A percentile compares a stretch with the other conserved stretches of the same genome.
phyloP scores from a whole-genome alignment of 1,140 invertebrate genomes.

The Littorina saxatilis region DNA sequence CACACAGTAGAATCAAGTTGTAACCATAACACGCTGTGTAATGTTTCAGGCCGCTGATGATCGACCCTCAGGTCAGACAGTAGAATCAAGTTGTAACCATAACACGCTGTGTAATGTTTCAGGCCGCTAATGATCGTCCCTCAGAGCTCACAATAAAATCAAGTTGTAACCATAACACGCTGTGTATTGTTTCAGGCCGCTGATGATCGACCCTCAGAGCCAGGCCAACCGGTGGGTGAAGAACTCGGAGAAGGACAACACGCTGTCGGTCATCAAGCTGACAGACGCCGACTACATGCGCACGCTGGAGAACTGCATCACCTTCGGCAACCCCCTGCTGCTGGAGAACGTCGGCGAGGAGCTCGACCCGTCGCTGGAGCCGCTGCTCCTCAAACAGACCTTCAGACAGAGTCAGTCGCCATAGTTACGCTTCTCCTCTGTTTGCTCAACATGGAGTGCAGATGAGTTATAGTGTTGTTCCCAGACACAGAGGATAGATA shows the following conservation, averaged over 20 bases:
- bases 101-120: no score
- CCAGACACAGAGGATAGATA: not conserved
- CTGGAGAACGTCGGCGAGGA: slow-evolving; percentile 76
- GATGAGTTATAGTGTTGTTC: not conserved
- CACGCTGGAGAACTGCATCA: slow-evolving; percentile 74
- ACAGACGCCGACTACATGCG: slow-evolving; percentile 74
- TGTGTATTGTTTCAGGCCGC: no score
- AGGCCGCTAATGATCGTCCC: no score
- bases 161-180: no score
- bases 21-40: no score
- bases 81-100: no score
- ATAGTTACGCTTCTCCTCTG: not conserved
- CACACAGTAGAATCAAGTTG: no score
- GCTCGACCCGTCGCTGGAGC: slow-evolving; percentile 74
- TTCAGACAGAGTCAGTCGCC: slow-evolving; percentile 78
- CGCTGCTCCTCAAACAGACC: slow-evolving; percentile 74
- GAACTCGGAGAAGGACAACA: slow-evolving; percentile 86
- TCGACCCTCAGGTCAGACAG: no score
- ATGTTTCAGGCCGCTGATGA: no score
- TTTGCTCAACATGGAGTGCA: not conserved
- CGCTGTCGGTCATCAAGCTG: slow-evolving; percentile 72
- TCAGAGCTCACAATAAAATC: no score
- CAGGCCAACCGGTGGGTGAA: slow-evolving; percentile 95
- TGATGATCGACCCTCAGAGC: slow-evolving; percentile 97
- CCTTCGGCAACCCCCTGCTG: slow-evolving; percentile 74